These are phyloP conservation scores for Malurus alboscapulatus DNA, from an alignment of 2,113 vertebrate species.

Conservation along the genomic window DNA sequence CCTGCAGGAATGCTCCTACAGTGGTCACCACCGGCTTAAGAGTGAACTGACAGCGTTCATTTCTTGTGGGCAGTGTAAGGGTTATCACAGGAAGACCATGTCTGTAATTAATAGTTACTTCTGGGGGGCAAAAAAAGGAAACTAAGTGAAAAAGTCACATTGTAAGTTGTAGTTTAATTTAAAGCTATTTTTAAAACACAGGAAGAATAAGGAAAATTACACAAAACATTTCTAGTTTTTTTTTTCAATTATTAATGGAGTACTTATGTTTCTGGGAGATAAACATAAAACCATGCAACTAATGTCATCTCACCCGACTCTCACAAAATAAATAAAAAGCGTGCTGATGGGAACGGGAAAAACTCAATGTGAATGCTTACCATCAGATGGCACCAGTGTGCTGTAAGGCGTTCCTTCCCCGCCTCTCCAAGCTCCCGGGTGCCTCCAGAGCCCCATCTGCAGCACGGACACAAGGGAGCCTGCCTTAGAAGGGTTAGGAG, in stretches of 20 bases:
- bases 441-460: slow-evolving; percentile 56
- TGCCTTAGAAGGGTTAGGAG: not conserved
- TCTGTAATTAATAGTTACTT: slow-evolving; percentile 80
- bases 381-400: slow-evolving; percentile 65
- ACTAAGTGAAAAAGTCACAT: not conserved
- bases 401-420: not conserved
- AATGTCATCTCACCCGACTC: not conserved
- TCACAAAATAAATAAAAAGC: not conserved
- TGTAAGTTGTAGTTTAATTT: not conserved
- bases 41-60: slow-evolving; percentile 86
- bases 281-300: not conserved
- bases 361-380: slow-evolving; percentile 39
- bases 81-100: slow-evolving; percentile 86
- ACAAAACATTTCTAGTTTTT: not conserved
- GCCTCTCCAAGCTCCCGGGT: not conserved
- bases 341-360: not conserved
- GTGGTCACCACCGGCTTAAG: slow-evolving; percentile 83
- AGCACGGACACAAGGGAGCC: not conserved
- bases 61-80: slow-evolving; percentile 85
- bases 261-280: not conserved
- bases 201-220: not conserved
- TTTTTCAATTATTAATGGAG: not conserved
- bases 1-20: slow-evolving; percentile 80
- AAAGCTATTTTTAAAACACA: not conserved
- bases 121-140: slow-evolving; percentile 41